Evolutionary conservation across 2,888 invertebrate genomes (phyloP).

Genomic region (Blastobasis adustella): DNA sequence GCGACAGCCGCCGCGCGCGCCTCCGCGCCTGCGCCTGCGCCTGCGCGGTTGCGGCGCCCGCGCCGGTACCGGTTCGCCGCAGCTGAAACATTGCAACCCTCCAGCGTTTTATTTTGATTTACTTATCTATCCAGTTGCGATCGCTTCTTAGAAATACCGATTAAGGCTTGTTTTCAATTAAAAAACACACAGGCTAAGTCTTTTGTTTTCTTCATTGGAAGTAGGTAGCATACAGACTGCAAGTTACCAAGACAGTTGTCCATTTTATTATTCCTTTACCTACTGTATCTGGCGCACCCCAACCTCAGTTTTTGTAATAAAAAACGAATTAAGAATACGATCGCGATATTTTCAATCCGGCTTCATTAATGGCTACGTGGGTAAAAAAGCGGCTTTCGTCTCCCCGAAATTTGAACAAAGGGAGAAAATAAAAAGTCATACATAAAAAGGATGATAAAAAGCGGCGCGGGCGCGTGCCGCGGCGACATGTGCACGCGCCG

Average conservation of each 20-base stretch:
- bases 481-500: slow-evolving; percentile 71
- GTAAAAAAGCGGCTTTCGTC: slow-evolving; percentile 39
- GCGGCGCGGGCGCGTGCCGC: slow-evolving; percentile 65
- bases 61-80: slow-evolving; percentile 57
- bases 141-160: slow-evolving; percentile 1
- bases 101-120: slow-evolving; percentile 71
- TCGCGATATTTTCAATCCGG: slow-evolving; percentile 22
- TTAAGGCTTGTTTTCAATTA: slow-evolving; percentile 1
- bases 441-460: slow-evolving; percentile 61
- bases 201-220: not conserved
- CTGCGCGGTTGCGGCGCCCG: slow-evolving; percentile 30
- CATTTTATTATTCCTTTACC: not conserved
- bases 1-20: slow-evolving; percentile 47
- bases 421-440: slow-evolving; percentile 54
- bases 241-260: not conserved
- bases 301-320: slow-evolving; percentile 5
- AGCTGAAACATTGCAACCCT: slow-evolving; percentile 56
- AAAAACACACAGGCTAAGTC: not conserved
- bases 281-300: slow-evolving; percentile 4
- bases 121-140: slow-evolving; percentile 46
- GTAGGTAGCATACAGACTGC: not conserved
- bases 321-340: slow-evolving; percentile 9
- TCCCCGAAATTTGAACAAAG: slow-evolving; percentile 54
- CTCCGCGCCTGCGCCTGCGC: slow-evolving; percentile 33
- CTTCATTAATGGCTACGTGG: slow-evolving; percentile 38